Conservation (phyloP, 2,888 invertebrate species). For the Anaspis maculata region DNA sequence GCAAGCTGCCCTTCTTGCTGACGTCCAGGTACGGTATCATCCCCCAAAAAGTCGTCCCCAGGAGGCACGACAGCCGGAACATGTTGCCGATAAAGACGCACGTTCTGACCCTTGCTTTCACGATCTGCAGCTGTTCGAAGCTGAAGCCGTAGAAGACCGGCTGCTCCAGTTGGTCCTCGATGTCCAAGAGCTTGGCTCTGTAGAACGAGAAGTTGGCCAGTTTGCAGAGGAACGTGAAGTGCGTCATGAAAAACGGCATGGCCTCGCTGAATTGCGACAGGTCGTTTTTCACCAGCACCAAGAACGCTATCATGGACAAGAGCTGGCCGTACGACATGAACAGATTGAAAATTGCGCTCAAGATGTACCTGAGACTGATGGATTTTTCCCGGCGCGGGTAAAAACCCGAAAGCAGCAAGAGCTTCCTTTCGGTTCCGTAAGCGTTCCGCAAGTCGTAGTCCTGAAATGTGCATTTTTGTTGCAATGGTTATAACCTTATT, state of each 20-base stretch:
- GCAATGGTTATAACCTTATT: too few species aligned
- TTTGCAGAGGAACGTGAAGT: not conserved
- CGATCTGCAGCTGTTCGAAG: not conserved
- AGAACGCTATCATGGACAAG: too few species aligned
- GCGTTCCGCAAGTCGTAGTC: too few species aligned
- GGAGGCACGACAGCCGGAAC: not conserved
- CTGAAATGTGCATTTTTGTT: too few species aligned
- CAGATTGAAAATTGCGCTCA: too few species aligned
- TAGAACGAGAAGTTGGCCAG: not conserved
- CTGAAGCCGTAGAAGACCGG: too few species aligned
- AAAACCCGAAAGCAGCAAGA: too few species aligned
- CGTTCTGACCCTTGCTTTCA: not conserved
- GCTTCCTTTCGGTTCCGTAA: too few species aligned
- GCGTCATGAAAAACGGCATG: not conserved
- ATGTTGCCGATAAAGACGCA: not conserved
- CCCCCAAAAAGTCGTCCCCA: not conserved
- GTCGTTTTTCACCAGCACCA: too few species aligned
- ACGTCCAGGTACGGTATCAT: not conserved
- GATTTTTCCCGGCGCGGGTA: too few species aligned
- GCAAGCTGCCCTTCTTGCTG: not conserved
- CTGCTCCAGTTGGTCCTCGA: not conserved
- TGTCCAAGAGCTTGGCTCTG: not conserved
- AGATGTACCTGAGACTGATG: too few species aligned
- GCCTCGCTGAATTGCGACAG: not conserved
- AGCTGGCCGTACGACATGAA: too few species aligned